phyloP scores from a whole-genome alignment of 2,797 vertebrate genomes.

The Hylomyscus alleni region DNA sequence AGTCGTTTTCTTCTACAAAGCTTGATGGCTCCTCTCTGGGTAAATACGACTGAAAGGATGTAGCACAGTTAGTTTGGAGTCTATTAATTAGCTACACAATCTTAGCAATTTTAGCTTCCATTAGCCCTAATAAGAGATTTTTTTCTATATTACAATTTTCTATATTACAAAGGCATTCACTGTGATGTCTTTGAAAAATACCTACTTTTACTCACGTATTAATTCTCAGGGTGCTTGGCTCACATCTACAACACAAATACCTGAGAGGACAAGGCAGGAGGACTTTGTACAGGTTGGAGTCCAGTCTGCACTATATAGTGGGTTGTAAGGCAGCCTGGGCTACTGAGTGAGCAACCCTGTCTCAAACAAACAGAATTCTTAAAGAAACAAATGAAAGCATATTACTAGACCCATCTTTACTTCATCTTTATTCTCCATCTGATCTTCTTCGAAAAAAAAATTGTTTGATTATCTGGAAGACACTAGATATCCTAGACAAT shows the following conservation, averaged over 20 bases:
- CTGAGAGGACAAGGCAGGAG: background rate
- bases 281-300: background rate
- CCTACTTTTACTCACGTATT: background rate
- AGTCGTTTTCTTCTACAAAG: background rate
- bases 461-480: background rate
- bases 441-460: background rate
- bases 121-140: conserved; percentile 66
- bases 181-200: background rate
- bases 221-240: background rate
- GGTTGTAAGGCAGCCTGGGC: background rate
- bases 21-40: background rate
- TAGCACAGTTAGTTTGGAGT: background rate
- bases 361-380: background rate
- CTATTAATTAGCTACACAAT: background rate
- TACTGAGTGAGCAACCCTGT: background rate
- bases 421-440: conserved; percentile 5
- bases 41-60: background rate
- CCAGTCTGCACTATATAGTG: background rate
- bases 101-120: conserved; percentile 55
- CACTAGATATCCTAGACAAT: background rate
- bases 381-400: conserved; percentile 1
- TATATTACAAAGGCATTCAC: too few species aligned
- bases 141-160: conserved; percentile 21
- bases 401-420: background rate
- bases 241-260: background rate